These are phyloP conservation scores for Buathra laborator DNA, from an alignment of 2,888 invertebrate genomes.

Conservation along the genomic window DNA sequence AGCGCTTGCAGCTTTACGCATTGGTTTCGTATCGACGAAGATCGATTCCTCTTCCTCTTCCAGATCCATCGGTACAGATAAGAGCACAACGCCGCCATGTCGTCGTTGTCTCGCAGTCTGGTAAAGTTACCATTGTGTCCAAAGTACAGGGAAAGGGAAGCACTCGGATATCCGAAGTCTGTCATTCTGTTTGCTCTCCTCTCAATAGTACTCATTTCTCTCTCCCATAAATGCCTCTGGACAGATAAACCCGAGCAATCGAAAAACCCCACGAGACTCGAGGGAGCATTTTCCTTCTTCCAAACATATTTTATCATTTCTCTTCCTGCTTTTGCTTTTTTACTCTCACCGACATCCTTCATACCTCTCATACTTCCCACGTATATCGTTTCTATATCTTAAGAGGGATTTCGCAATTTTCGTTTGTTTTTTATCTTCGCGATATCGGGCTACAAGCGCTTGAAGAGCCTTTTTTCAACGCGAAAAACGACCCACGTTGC, in stretches of 20 bases:
- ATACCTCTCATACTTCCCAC: not conserved
- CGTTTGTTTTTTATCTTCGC: not conserved
- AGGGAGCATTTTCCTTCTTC: not conserved
- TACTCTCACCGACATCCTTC: not conserved
- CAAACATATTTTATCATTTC: not conserved
- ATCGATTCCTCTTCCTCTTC: not conserved
- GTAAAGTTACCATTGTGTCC: conserved; percentile 57
- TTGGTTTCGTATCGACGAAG: not conserved
- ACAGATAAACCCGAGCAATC: not conserved
- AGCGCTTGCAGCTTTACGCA: not conserved
- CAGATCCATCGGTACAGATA: not conserved
- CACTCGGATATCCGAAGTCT: conserved; percentile 58
- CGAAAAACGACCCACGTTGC: no score
- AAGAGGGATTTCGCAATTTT: not conserved
- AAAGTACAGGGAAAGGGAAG: conserved; percentile 34
- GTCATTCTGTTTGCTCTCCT: conserved; percentile 57
- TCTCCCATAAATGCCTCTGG: not conserved
- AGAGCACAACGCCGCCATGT: conserved; percentile 12
- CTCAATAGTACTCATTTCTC: conserved; percentile 23
- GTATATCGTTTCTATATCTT: conserved; percentile 1
- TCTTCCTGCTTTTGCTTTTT: not conserved
- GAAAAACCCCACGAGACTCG: not conserved
- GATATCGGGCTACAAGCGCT: not conserved
- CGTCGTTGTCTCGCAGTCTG: conserved; percentile 16
- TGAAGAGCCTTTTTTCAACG: not conserved